phyloP scores from a whole-genome alignment of 1,140 invertebrate species.

The Stenopsyche tienmushanensis region DNA sequence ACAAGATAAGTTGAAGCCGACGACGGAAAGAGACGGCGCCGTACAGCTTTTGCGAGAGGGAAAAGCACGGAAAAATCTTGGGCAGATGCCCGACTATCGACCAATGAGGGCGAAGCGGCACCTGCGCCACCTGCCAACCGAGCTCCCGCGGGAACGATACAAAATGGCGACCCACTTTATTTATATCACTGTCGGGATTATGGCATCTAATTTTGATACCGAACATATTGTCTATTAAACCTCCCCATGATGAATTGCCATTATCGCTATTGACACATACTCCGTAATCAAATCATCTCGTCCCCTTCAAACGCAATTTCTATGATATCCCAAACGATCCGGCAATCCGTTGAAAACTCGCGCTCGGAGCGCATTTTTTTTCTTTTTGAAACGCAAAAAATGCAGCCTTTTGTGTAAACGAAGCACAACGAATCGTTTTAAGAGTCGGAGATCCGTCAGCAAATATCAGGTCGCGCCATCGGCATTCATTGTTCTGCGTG shows the following conservation, averaged over 20 bases:
- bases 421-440: too few species aligned
- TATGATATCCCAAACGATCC: too few species aligned
- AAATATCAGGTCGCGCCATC: too few species aligned
- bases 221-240: background rate
- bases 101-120: conserved; percentile 20
- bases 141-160: conserved; percentile 8
- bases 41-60: conserved; percentile 5
- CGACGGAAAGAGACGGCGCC: conserved; percentile 6
- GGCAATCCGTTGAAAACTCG: too few species aligned
- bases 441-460: too few species aligned
- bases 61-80: background rate
- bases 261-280: background rate
- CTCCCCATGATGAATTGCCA: too few species aligned
- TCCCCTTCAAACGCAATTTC: too few species aligned
- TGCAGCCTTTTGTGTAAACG: too few species aligned
- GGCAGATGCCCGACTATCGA: conserved; percentile 19
- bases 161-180: conserved; percentile 26
- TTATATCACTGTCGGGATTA: background rate
- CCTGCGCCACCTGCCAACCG: conserved; percentile 4
- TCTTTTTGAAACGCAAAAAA: too few species aligned
- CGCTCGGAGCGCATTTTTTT: too few species aligned
- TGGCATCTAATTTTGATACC: too few species aligned
- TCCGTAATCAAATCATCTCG: background rate
- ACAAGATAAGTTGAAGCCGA: conserved; percentile 9
- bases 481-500: too few species aligned